Percentiles rank a stretch among this genome's conserved stretches.
phyloP scores from a whole-genome alignment of 1,140 invertebrate genomes.

The Sitophilus oryzae region DNA sequence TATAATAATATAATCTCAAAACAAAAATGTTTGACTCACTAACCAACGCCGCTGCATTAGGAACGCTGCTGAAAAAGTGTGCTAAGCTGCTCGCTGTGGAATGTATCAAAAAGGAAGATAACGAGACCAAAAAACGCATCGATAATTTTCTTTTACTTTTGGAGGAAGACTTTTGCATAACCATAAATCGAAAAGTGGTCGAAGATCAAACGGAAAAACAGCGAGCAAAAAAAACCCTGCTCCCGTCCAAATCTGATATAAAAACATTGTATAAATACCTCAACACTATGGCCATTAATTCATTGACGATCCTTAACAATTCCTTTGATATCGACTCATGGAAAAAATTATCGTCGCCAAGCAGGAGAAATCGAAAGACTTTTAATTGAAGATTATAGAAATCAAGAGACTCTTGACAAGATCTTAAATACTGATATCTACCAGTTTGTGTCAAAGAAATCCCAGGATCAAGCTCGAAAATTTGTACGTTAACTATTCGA shows the following conservation, averaged over 20 bases:
- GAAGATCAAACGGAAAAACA: constrained; percentile 10
- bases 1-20: constrained; percentile 10
- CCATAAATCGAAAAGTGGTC: constrained; percentile 7
- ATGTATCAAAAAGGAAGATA: constrained; percentile 14
- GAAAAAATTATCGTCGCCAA: constrained; percentile 8
- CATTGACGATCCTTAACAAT: background rate
- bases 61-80: constrained; percentile 10
- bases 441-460: background rate
- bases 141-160: constrained; percentile 12
- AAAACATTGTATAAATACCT: constrained; percentile 12
- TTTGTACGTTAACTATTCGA: constrained; percentile 3
- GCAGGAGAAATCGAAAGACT: constrained; percentile 9
- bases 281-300: constrained; percentile 11
- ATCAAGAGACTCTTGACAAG: constrained; percentile 8
- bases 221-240: constrained; percentile 11
- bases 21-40: constrained; percentile 8
- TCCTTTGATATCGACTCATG: constrained; percentile 3
- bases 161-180: constrained; percentile 9
- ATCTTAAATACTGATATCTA: constrained; percentile 1
- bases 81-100: constrained; percentile 5
- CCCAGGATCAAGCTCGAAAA: constrained; percentile 1
- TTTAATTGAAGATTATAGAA: constrained; percentile 8
- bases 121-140: constrained; percentile 3
- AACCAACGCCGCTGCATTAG: constrained; percentile 3
- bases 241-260: constrained; percentile 11